Percentiles rank a stretch among this genome's conserved stretches.
phyloP scores from a whole-genome alignment of 2,113 vertebrate genomes.

The Phasianus colchicus region DNA sequence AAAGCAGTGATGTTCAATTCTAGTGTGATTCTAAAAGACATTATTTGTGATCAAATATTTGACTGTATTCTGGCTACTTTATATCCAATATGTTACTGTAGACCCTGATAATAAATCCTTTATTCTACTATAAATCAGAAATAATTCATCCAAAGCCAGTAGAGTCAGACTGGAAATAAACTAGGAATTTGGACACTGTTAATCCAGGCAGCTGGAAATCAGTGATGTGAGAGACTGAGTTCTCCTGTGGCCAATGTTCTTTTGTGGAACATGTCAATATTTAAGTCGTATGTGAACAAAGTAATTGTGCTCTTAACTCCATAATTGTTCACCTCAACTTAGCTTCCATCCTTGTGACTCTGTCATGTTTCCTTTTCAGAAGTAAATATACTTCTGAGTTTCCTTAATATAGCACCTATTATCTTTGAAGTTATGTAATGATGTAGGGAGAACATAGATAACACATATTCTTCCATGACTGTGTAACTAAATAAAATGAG shows the following conservation, averaged over 20 bases:
- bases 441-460: background rate
- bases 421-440: background rate
- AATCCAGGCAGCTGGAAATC: background rate
- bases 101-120: background rate
- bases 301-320: rapidly evolving
- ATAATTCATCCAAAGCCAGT: background rate
- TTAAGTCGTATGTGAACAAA: rapidly evolving
- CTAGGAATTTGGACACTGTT: background rate
- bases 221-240: too few relatives aligned
- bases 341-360: background rate
- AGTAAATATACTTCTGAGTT: rapidly evolving
- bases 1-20: background rate
- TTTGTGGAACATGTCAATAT: background rate
- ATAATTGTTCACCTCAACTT: background rate
- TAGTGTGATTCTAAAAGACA: background rate
- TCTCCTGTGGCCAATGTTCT: background rate
- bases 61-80: background rate
- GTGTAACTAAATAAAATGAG: background rate
- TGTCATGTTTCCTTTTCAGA: background rate
- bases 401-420: background rate
- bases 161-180: background rate
- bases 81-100: background rate
- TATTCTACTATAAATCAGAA: background rate
- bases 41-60: background rate
- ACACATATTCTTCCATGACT: rapidly evolving